phyloP scores from a whole-genome alignment of 1,140 invertebrate species.

The Sarcophaga bullata region DNA sequence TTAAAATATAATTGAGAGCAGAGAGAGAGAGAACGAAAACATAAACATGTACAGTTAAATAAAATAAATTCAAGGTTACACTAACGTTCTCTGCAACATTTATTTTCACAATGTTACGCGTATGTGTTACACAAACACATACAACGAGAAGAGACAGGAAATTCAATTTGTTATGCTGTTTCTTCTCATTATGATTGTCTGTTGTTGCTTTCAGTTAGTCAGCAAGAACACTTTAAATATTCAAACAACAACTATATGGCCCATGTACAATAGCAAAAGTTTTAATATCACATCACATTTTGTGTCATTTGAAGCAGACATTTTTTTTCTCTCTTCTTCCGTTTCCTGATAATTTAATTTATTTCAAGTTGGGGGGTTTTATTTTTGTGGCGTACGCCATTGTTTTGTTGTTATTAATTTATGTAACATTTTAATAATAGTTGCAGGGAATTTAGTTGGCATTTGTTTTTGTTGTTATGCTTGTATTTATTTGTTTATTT shows the following conservation, averaged over 20 bases:
- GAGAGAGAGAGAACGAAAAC: neutral
- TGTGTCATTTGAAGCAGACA: neutral
- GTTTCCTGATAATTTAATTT: conserved; percentile 9
- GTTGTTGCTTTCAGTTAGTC: neutral
- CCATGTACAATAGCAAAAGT: too few relatives aligned
- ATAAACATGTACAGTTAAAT: neutral
- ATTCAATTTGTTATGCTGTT: conserved; percentile 13
- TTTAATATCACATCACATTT: neutral
- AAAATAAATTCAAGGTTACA: conserved; percentile 14
- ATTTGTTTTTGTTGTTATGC: neutral
- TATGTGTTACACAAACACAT: neutral
- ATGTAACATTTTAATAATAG: neutral
- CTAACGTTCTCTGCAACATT: too few relatives aligned
- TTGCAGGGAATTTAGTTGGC: neutral
- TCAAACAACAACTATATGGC: neutral
- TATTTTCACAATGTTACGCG: neutral
- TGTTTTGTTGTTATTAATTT: neutral
- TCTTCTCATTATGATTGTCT: neutral
- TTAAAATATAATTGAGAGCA: neutral
- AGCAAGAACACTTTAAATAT: neutral
- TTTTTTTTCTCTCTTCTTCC: neutral
- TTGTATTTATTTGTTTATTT: neutral
- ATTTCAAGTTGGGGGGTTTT: neutral
- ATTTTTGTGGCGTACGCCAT: neutral
- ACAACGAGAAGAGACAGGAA: neutral